Evolutionary conservation across 2,113 vertebrate genomes (phyloP), one percentile per base, ranked within the genome.

Genomic region (Tiliqua scincoides): DNA sequence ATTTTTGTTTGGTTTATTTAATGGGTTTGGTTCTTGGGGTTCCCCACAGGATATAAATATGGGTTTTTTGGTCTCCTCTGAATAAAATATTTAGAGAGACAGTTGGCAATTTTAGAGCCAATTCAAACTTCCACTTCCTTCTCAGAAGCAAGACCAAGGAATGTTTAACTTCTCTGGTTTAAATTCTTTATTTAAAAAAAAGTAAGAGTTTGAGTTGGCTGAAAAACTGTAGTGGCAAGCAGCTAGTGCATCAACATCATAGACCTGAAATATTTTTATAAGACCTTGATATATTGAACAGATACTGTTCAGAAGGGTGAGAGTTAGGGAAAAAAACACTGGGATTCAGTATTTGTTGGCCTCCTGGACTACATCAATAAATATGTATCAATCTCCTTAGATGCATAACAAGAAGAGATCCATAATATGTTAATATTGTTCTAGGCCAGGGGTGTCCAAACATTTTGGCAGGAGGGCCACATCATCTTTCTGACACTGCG

Each of bases 121-220:
- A 93, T 84, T 91, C 86, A 95, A 96, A 93, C 92, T 87, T 78
- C 73, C 89, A 85, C 35, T 95, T 95, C 85, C 79, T 93, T 62
- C 35, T 92, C 90, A 93, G 94, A 86, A 96, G 81, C 43, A 91
- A 88, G 90, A 43, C 78, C 52, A 90, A 93, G 72, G 83, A 94
- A 93, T 92, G 89, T 93, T 94, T 95, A 90, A 89, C 77, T 92
- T 95, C 91, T 91, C 88, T 95, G 87, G 71, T 86, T 96, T 93
- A 92, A 93, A 92, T 94, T 95, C 88, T 90, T 90, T 84, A 92
- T 94, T 94, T n/a, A n/a, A n/a, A n/a, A 86, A 95, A 96, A 95
- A 90, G 68, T 87, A 84, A 84, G 90, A 93, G 93, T 95, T 95
- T 94, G 91, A 94, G 85, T 93, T 95, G 95, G 92, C 95, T 95